Evolutionary conservation across 2,113 vertebrate species (phyloP).

Genomic region (Bubo bubo): DNA sequence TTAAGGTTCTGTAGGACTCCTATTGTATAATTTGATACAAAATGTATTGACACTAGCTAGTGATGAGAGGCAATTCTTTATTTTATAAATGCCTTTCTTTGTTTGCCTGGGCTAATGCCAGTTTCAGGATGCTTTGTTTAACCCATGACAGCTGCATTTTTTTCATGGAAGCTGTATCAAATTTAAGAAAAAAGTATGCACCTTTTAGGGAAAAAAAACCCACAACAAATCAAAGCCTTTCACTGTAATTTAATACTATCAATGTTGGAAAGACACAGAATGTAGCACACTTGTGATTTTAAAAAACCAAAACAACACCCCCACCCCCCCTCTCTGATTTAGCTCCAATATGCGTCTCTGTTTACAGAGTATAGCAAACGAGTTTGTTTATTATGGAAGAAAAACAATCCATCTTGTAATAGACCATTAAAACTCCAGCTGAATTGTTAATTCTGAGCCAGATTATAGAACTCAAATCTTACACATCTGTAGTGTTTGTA

Average conservation of each 20-base stretch:
- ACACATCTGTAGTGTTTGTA: not conserved
- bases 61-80: not conserved
- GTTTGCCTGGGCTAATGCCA: not conserved
- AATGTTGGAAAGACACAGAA: not conserved
- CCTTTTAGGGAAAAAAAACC: not conserved
- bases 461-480: not conserved
- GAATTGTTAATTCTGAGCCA: not conserved
- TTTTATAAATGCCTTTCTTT: not conserved
- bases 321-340: not conserved
- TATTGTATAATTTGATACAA: not conserved
- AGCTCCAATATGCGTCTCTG: not conserved
- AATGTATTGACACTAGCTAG: not conserved
- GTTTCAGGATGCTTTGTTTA: not conserved
- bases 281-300: not conserved
- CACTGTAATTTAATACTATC: not conserved
- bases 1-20: not conserved
- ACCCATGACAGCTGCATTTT: not conserved
- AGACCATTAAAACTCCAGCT: not conserved
- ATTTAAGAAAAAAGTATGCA: not conserved
- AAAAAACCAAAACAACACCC: not conserved
- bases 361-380: not conserved
- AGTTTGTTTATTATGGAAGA: not conserved
- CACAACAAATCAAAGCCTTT: not conserved
- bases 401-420: not conserved
- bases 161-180: not conserved